A percentile compares a stretch with the other conserved stretches of the same genome.
Evolutionary conservation across 1,140 invertebrate species (phyloP).

Genomic region (Harpegnathos saltator): DNA sequence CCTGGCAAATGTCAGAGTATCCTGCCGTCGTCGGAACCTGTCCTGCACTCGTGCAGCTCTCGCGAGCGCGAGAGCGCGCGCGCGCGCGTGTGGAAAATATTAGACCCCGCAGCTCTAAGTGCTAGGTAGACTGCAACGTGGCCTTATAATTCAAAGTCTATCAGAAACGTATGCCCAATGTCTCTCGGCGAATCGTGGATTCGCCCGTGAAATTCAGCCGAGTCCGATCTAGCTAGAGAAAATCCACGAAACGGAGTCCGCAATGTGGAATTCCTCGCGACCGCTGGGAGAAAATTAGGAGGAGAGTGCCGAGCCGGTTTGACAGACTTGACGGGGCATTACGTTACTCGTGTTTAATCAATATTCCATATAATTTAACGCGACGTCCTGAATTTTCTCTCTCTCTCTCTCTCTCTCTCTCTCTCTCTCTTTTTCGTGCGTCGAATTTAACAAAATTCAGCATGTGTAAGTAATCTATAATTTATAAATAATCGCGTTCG

Average conservation of each 20-base stretch:
- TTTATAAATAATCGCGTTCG: neutral
- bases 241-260: too few species aligned
- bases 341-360: too few species aligned
- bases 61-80: constrained; percentile 17
- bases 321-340: too few species aligned
- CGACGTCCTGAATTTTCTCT: too few species aligned
- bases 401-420: too few species aligned
- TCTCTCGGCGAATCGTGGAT: constrained; percentile 4
- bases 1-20: constrained; percentile 78
- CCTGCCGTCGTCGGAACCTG: constrained; percentile 66
- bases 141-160: constrained; percentile 31
- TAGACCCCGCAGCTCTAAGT: constrained; percentile 51
- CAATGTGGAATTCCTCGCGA: too few species aligned
- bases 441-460: constrained; percentile 2
- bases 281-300: too few species aligned
- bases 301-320: too few species aligned
- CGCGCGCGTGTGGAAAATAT: constrained; percentile 46
- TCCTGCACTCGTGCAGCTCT: constrained; percentile 48
- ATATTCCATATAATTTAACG: neutral
- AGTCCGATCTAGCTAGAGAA: too few species aligned
- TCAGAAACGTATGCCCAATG: constrained; percentile 29
- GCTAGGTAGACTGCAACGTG: constrained; percentile 29
- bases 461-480: neutral
- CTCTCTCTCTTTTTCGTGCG: too few species aligned
- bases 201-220: too few species aligned